Conservation (phyloP, 2,797 vertebrate species). For the Sphenodon punctatus region DNA sequence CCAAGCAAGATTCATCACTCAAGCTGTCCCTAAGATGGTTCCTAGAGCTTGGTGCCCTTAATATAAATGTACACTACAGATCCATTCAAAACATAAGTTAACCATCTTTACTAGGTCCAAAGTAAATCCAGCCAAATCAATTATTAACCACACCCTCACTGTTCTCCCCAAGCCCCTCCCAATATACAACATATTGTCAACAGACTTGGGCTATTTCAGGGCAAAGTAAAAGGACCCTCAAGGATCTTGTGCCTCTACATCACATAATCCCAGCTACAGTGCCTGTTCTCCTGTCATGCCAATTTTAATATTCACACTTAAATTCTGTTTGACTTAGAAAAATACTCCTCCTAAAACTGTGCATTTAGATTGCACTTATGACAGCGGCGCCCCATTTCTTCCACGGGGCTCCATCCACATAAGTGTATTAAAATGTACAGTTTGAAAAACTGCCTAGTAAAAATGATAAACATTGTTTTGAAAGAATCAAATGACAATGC, state of each 20-base stretch:
- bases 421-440: neutral
- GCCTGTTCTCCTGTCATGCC: neutral
- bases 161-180: neutral
- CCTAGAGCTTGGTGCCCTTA: no score
- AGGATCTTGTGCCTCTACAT: neutral
- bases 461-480: neutral
- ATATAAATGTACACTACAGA: neutral
- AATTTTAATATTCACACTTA: neutral
- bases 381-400: neutral
- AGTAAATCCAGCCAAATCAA: neutral
- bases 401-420: neutral
- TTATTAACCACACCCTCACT: neutral
- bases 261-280: neutral
- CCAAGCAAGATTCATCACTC: no score
- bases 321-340: neutral
- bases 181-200: rapidly evolving
- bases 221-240: neutral
- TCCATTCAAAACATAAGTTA: neutral
- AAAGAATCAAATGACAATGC: neutral
- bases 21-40: no score
- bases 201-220: neutral
- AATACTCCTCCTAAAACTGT: neutral
- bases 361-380: neutral
- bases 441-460: neutral
- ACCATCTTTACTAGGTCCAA: neutral